These are phyloP conservation scores for Synanthedon andrenaeformis DNA, from an alignment of 2,888 invertebrate genomes.

Conservation along the genomic window DNA sequence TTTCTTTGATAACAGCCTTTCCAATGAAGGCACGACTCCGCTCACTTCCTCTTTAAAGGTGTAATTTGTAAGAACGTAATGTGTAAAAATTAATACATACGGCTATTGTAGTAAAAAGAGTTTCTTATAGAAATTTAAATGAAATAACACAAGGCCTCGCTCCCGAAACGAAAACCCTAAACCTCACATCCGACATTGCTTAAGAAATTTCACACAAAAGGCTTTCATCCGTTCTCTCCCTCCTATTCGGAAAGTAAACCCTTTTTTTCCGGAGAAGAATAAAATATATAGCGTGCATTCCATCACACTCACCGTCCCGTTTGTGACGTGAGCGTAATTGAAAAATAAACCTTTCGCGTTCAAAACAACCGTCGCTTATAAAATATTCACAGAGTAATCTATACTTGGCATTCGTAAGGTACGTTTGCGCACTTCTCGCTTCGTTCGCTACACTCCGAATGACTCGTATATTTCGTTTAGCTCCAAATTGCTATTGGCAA, in stretches of 20 bases:
- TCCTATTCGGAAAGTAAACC: conserved; percentile 20
- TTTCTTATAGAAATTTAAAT: conserved; percentile 6
- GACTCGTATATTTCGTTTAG: neutral
- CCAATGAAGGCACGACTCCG: too few relatives aligned
- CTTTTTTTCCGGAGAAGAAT: conserved; percentile 29
- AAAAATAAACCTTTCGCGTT: conserved; percentile 23
- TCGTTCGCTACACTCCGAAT: neutral
- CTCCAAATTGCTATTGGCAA: neutral
- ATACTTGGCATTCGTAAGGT: neutral
- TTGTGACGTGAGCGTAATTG: conserved; percentile 25
- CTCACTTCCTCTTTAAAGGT: too few relatives aligned
- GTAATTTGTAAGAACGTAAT: too few relatives aligned
- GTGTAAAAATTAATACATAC: neutral
- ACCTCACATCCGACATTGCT: conserved; percentile 14
- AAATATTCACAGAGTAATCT: conserved; percentile 7
- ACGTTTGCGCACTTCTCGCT: neutral
- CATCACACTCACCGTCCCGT: conserved; percentile 17
- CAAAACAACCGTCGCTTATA: conserved; percentile 5
- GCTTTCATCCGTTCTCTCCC: conserved; percentile 8
- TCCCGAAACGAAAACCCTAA: conserved; percentile 5
- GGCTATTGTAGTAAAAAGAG: neutral
- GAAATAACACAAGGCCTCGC: conserved; percentile 16
- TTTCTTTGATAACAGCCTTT: too few relatives aligned
- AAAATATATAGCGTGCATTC: conserved; percentile 40
- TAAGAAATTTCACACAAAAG: conserved; percentile 24